Conservation (phyloP, 1,140 invertebrate genomes). For the Telenomus remus region DNA sequence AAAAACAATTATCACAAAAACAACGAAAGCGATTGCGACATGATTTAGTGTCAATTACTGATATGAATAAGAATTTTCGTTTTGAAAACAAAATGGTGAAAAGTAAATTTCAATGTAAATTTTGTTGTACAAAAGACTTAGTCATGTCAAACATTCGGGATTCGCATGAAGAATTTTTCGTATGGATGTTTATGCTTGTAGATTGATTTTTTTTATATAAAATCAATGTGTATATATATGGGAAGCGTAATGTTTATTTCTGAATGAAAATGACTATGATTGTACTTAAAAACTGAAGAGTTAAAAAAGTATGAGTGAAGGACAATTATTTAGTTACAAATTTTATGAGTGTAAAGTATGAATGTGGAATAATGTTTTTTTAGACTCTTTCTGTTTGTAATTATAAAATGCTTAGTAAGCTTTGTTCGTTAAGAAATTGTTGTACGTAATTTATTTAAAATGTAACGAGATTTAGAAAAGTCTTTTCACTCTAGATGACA, state of each 20-base stretch:
- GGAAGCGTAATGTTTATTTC: not conserved
- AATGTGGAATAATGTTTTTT: not conserved
- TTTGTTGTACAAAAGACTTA: not conserved
- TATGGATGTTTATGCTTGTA: not conserved
- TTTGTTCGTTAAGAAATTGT: conserved; percentile 25
- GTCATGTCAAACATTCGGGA: not conserved
- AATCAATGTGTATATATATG: conserved; percentile 1
- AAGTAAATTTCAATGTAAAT: not conserved
- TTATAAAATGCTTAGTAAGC: not conserved
- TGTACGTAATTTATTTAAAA: conserved; percentile 28
- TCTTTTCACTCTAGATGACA: conserved; percentile 1
- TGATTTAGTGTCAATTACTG: conserved; percentile 6
- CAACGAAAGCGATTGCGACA: not conserved
- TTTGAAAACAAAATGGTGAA: not conserved
- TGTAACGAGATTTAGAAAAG: not conserved
- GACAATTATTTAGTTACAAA: conserved; percentile 16
- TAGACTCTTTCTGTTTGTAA: not conserved
- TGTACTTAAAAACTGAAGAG: not conserved
- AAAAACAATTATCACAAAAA: too few relatives aligned
- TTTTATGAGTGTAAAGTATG: conserved; percentile 19
- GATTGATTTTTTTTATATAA: not conserved
- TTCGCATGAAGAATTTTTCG: not conserved
- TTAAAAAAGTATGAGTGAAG: not conserved
- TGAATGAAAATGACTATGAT: not conserved
- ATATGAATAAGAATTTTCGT: not conserved